Evolutionary conservation across 2,888 invertebrate genomes (phyloP).

Genomic region (Anarsia innoxiella): DNA sequence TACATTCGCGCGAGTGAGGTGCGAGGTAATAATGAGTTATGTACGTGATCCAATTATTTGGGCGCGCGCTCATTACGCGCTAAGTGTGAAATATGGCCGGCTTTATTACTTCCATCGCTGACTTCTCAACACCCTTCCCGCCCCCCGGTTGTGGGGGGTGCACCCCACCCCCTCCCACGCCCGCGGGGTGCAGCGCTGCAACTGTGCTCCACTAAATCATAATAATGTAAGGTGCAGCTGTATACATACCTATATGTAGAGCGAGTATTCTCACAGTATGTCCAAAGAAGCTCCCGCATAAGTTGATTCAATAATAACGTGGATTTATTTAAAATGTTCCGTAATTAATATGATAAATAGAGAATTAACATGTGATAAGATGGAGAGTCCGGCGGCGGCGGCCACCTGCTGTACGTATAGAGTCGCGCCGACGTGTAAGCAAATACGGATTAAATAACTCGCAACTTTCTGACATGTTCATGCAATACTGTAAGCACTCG

Average conservation of each 20-base stretch:
- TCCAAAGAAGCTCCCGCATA: too few species aligned
- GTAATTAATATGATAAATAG: slow-evolving; percentile 1
- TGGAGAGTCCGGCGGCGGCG: background rate
- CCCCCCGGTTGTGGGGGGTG: slow-evolving; percentile 8
- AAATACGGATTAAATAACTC: too few species aligned
- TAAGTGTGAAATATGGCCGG: slow-evolving; percentile 76
- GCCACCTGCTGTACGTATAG: background rate
- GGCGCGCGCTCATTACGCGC: slow-evolving; percentile 75
- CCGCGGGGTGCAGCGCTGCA: slow-evolving; percentile 50
- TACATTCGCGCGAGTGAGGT: slow-evolving; percentile 68
- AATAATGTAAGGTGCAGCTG: slow-evolving; percentile 65
- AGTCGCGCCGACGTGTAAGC: too few species aligned
- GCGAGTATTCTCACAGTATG: too few species aligned
- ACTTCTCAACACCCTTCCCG: slow-evolving; percentile 30
- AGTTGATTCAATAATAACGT: slow-evolving; percentile 4
- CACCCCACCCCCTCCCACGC: background rate
- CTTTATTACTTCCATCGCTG: slow-evolving; percentile 68
- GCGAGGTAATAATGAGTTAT: slow-evolving; percentile 77
- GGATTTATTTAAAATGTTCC: too few species aligned
- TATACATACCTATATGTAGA: too few species aligned
- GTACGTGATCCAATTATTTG: slow-evolving; percentile 77
- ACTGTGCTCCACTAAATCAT: slow-evolving; percentile 66
- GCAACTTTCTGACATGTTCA: too few species aligned
- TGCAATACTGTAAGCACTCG: too few species aligned
- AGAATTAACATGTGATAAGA: slow-evolving; percentile 2